Evolutionary conservation across 2,888 invertebrate species (phyloP).

Genomic region (Ophion ellenae): DNA sequence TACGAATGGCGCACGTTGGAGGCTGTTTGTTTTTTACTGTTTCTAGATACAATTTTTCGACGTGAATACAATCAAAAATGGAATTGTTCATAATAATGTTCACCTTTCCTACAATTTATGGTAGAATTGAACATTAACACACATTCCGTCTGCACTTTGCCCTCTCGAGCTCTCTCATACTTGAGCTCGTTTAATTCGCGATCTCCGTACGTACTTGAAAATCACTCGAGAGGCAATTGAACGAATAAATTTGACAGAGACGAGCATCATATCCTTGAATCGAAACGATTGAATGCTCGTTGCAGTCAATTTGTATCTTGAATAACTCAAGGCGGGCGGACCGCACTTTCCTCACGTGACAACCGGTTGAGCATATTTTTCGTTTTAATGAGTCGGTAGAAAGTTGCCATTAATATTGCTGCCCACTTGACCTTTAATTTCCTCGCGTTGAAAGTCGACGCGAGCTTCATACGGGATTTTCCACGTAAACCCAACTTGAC

Average conservation of each 20-base stretch:
- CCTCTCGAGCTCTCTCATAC: slow-evolving; percentile 18
- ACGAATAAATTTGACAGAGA: slow-evolving; percentile 1
- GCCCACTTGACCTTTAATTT: slow-evolving; percentile 18
- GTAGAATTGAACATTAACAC: no score
- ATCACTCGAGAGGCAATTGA: background rate
- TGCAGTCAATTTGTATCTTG: background rate
- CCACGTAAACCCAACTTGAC: background rate
- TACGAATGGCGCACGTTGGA: no score
- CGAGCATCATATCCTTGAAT: slow-evolving; percentile 26
- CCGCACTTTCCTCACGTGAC: slow-evolving; percentile 8
- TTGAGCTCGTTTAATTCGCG: background rate
- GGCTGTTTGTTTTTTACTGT: no score
- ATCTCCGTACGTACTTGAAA: background rate
- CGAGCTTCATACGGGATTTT: background rate
- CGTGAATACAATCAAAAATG: no score
- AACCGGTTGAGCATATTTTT: background rate
- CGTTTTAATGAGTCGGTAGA: slow-evolving; percentile 11
- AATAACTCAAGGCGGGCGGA: background rate
- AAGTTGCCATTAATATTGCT: slow-evolving; percentile 4
- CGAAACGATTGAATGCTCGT: background rate
- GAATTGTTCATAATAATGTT: no score
- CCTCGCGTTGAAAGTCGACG: background rate
- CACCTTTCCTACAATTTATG: no score
- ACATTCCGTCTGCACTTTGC: background rate
- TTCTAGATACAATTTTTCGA: no score